Evolutionary conservation across 2,797 vertebrate genomes (phyloP), one percentile per base, ranked within the genome.

Genomic region (Scleropages formosus): DNA sequence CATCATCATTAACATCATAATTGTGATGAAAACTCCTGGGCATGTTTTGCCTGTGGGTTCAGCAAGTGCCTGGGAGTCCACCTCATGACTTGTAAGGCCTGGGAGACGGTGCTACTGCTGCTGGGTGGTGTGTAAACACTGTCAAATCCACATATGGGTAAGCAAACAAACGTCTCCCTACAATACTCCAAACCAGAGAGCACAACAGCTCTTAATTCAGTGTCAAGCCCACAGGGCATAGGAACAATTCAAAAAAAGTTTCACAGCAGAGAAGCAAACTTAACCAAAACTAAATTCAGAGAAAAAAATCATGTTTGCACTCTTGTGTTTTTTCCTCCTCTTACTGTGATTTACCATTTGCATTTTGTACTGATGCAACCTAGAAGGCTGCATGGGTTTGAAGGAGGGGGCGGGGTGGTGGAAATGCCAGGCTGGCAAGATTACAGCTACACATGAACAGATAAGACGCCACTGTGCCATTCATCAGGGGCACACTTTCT

Each of bases 161-260:
- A 58, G 18, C 53, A 4, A 13, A 58, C 53, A 58, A 58, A 58
- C 53, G 11, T 39, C 31, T 39, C 39, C 39, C 31, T 2, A 39
- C 31, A 31, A 6, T 39, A 39, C 31, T 39, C 2, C 6, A 39
- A 31, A 39, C 31, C 2, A 39, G 39, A 39, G 31, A 39, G 31
- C 31, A 39, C 31, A 39, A 6, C 31, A 39, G 31, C 31, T 39
- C 6, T 39, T 39, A 39, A 69, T 47, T 69, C 66, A 69, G 24
- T 20, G 69, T 66, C 67, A 53, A 69, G 69, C 47, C 67, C 47
- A 66, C 44, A 24, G 46, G 20, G 49, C 9, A 69, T 6, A 13
- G 12, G 58, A 58, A 58, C 4, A 58, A 3, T 3, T 3, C 12
- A 58, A 58, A 13, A 13, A 69, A 51, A 65, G 6, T 63, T 27